phyloP scores from a whole-genome alignment of 2,888 invertebrate species.

The Pseudococcus viburni region DNA sequence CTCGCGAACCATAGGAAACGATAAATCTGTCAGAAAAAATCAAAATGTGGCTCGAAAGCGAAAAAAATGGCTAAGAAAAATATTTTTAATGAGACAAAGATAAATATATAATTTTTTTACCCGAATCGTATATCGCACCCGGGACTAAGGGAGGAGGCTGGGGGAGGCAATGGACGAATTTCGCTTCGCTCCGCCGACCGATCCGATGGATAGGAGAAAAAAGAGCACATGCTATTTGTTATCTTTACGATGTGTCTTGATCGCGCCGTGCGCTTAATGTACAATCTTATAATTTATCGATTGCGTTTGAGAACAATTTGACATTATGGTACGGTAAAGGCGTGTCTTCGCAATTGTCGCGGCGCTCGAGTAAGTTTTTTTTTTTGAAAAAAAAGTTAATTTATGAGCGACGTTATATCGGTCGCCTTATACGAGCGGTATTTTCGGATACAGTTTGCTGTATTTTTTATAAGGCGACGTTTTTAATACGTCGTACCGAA shows the following conservation, averaged over 20 bases:
- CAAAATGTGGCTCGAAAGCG: not conserved
- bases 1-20: conserved; percentile 14
- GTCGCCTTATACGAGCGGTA: not conserved
- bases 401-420: conserved; percentile 42
- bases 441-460: not conserved
- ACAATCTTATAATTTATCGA: conserved; percentile 52
- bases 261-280: conserved; percentile 38
- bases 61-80: conserved; percentile 18
- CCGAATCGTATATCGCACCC: not conserved
- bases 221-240: conserved; percentile 49
- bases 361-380: not conserved
- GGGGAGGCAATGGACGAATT: conserved; percentile 35
- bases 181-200: not conserved
- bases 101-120: conserved; percentile 31
- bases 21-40: conserved; percentile 56
- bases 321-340: conserved; percentile 36
- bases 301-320: conserved; percentile 50
- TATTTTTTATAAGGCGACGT: not conserved
- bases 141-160: not conserved
- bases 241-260: conserved; percentile 52
- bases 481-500: not conserved
- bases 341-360: conserved; percentile 48
- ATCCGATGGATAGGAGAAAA: not conserved
- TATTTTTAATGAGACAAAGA: conserved; percentile 54
- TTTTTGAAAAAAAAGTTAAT: not conserved